These are phyloP conservation scores for Lordiphosa collinella DNA, from an alignment of 1,140 invertebrate genomes.

Conservation along the genomic window DNA sequence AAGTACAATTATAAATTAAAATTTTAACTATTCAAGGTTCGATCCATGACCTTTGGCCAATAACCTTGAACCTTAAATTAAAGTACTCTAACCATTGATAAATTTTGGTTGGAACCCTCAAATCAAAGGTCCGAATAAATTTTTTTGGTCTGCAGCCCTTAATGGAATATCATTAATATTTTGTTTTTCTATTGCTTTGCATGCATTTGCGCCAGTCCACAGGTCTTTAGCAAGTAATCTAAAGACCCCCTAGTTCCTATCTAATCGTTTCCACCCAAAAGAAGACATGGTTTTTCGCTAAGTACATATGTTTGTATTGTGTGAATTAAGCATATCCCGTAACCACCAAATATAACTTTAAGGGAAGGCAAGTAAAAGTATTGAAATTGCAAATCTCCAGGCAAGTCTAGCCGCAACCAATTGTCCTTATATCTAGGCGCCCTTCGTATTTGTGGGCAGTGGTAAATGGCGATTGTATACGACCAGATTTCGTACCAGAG, in stretches of 20 bases:
- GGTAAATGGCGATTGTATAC: conserved; percentile 68
- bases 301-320: conserved; percentile 17
- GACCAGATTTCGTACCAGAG: conserved; percentile 63
- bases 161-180: no score
- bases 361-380: conserved; percentile 9
- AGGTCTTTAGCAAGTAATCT: no score
- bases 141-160: no score
- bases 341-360: conserved; percentile 3
- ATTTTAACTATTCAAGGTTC: no score
- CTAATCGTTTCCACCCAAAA: conserved; percentile 5
- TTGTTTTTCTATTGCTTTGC: no score
- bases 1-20: no score
- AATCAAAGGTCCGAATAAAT: no score
- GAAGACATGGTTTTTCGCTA: conserved; percentile 1
- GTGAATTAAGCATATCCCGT: conserved; percentile 7
- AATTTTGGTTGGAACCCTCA: no score
- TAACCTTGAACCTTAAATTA: no score
- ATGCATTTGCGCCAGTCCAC: background rate
- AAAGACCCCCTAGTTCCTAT: conserved; percentile 3
- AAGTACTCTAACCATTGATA: no score
- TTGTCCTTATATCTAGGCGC: conserved; percentile 16
- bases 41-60: no score
- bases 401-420: conserved; percentile 41
- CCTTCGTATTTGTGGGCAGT: conserved; percentile 45
- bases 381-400: conserved; percentile 23